A percentile compares a stretch with the other conserved stretches of the same genome.
Conservation (phyloP, 2,888 invertebrate species). For the Andricus quercusramuli region DNA sequence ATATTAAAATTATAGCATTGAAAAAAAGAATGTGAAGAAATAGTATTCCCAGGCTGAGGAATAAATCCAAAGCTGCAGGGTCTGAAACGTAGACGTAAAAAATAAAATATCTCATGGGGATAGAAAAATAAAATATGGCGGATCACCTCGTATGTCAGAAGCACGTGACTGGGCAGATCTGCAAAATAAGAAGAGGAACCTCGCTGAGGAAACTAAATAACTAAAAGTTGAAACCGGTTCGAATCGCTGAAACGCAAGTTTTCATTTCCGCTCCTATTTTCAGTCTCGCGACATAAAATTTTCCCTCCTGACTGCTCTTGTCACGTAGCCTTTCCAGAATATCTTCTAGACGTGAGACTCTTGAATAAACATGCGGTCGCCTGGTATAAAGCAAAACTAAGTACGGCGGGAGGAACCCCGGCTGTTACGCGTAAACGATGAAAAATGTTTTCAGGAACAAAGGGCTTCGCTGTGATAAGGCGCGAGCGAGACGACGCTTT, state of each 20-base stretch:
- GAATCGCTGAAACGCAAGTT: constrained; percentile 29
- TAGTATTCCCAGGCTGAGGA: no score
- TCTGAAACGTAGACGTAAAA: not conserved
- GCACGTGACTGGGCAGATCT: not conserved
- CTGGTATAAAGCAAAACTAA: constrained; percentile 64
- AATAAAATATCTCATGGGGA: not conserved
- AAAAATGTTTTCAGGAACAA: constrained; percentile 69
- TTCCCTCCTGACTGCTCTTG: constrained; percentile 43
- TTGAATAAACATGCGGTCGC: constrained; percentile 76
- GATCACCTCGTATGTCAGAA: not conserved
- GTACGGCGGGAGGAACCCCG: constrained; percentile 56
- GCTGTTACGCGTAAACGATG: constrained; percentile 73
- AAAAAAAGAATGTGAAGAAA: no score
- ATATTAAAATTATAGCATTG: no score
- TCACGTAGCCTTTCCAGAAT: constrained; percentile 72
- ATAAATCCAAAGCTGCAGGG: no score
- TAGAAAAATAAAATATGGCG: not conserved
- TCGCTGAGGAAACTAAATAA: constrained; percentile 41
- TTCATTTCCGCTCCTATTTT: constrained; percentile 20
- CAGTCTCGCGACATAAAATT: constrained; percentile 9
- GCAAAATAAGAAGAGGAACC: constrained; percentile 12
- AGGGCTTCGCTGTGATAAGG: constrained; percentile 41
- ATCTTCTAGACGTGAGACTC: constrained; percentile 76
- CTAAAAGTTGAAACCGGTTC: constrained; percentile 34
- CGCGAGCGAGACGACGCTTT: constrained; percentile 54